Conservation (phyloP, 2,797 vertebrate species). For the Botia almorhae region DNA sequence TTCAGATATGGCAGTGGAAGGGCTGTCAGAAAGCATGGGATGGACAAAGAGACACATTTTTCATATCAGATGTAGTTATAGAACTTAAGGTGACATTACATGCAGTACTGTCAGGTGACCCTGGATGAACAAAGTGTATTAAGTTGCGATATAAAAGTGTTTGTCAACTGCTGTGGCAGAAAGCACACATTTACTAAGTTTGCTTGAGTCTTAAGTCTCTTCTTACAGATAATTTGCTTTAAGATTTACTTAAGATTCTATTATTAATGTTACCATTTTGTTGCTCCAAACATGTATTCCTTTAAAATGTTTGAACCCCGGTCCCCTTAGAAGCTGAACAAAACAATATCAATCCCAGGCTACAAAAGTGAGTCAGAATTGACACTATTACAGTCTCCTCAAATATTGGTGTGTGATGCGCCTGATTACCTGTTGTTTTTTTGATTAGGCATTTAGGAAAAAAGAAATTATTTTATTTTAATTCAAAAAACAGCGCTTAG, state of each 20-base stretch:
- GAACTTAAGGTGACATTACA: too few species aligned
- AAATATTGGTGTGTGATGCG: neutral
- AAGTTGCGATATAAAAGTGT: too few species aligned
- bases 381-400: neutral
- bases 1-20: slow-evolving; percentile 24
- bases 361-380: neutral
- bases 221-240: neutral
- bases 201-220: too few species aligned
- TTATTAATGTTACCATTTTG: too few species aligned
- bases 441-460: too few species aligned
- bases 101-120: neutral
- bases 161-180: too few species aligned
- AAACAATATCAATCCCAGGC: neutral
- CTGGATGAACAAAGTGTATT: too few species aligned
- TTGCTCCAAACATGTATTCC: too few species aligned
- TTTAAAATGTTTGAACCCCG: too few species aligned
- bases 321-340: neutral
- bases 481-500: slow-evolving; percentile 58
- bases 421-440: too few species aligned
- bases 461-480: neutral
- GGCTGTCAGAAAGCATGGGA: neutral
- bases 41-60: slow-evolving; percentile 14
- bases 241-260: too few species aligned
- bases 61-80: neutral
- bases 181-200: too few species aligned